A percentile compares a stretch with the other conserved stretches of the same genome.
These are phyloP conservation scores for Sandelia bainsii DNA, from an alignment of 2,797 vertebrate genomes.

Conservation along the genomic window DNA sequence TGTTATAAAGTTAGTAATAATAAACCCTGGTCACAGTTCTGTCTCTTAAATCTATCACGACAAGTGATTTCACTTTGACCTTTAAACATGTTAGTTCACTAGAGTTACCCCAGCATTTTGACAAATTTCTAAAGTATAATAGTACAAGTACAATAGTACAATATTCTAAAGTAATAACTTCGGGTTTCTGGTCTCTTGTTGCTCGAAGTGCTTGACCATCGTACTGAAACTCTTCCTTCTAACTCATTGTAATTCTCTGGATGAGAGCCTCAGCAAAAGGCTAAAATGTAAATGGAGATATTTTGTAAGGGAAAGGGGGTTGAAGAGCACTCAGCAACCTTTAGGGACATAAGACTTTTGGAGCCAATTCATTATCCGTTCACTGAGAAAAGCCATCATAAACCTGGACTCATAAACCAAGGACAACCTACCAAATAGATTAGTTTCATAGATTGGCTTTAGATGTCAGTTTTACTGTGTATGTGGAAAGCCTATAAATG, in stretches of 20 bases:
- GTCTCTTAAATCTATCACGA: not conserved
- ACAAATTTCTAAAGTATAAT: too few relatives aligned
- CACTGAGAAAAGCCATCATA: slow-evolving; percentile 27
- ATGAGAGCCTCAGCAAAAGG: slow-evolving; percentile 2
- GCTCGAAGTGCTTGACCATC: slow-evolving; percentile 10
- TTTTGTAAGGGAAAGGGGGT: slow-evolving; percentile 19
- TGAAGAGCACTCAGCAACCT: slow-evolving; percentile 28
- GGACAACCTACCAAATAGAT: slow-evolving; percentile 27
- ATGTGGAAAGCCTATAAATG: not conserved
- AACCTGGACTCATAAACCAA: slow-evolving; percentile 25
- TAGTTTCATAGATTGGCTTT: slow-evolving; percentile 11
- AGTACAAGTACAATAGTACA: too few relatives aligned
- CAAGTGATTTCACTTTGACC: slow-evolving; percentile 22
- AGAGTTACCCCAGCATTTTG: not conserved
- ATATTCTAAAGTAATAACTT: slow-evolving; percentile 10
- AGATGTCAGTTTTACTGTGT: slow-evolving; percentile 32
- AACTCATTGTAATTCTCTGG: slow-evolving; percentile 18
- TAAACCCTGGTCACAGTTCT: not conserved
- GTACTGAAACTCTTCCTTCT: not conserved
- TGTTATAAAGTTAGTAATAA: too few relatives aligned
- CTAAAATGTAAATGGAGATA: slow-evolving; percentile 19
- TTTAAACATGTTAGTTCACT: slow-evolving; percentile 26
- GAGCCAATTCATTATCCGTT: slow-evolving; percentile 33
- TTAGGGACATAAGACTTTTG: slow-evolving; percentile 14
- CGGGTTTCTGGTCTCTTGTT: not conserved